phyloP scores from a whole-genome alignment of 2,888 invertebrate genomes.

The Helleia helle region DNA sequence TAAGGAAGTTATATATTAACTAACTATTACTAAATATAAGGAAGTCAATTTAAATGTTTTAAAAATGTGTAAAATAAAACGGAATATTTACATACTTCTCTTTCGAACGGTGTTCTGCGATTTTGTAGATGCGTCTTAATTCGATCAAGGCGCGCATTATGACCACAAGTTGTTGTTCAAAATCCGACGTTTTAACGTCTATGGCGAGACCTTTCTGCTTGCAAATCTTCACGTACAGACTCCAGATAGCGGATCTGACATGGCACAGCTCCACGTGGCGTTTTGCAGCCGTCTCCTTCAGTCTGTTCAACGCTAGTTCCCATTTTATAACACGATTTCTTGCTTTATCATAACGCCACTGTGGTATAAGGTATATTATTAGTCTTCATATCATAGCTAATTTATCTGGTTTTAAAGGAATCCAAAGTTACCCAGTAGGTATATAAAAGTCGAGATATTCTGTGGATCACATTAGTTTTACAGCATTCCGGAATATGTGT shows the following conservation, averaged over 20 bases:
- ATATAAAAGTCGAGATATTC: too few species aligned
- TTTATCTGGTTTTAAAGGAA: too few species aligned
- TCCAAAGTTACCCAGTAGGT: too few species aligned
- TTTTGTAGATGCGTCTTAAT: slow-evolving; percentile 58
- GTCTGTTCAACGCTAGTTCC: slow-evolving; percentile 73
- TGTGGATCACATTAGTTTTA: too few species aligned
- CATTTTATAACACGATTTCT: slow-evolving; percentile 74
- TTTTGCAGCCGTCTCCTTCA: slow-evolving; percentile 71
- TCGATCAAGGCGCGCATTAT: slow-evolving; percentile 76
- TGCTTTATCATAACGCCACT: slow-evolving; percentile 75
- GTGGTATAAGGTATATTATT: too few species aligned
- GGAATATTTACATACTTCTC: slow-evolving; percentile 44
- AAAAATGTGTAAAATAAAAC: too few species aligned
- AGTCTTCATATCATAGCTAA: too few species aligned
- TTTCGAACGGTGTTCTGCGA: slow-evolving; percentile 51
- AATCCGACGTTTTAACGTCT: slow-evolving; percentile 59
- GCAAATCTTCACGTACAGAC: slow-evolving; percentile 77
- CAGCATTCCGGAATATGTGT: too few species aligned
- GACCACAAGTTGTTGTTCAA: slow-evolving; percentile 75
- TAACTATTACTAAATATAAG: too few species aligned
- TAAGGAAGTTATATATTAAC: too few species aligned
- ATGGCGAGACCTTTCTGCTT: slow-evolving; percentile 63
- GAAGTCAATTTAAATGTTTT: too few species aligned
- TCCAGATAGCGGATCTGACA: slow-evolving; percentile 74
- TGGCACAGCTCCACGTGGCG: slow-evolving; percentile 73